Conservation (phyloP, 2,797 vertebrate species). For the Sparus aurata region DNA sequence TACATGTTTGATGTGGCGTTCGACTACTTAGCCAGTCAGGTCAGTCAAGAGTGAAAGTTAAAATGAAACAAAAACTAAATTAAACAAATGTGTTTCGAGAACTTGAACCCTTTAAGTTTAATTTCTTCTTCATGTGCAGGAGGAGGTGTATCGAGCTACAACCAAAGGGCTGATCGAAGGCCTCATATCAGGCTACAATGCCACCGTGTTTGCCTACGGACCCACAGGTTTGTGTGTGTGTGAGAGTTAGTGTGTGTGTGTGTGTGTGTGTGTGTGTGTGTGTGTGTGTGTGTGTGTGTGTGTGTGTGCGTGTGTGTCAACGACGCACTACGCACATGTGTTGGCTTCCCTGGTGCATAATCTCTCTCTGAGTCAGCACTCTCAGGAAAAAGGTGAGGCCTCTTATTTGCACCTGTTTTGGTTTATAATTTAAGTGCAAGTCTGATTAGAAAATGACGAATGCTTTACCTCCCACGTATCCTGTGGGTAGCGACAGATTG, state of each 20-base stretch:
- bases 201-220: conserved; percentile 95
- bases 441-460: conserved; percentile 58
- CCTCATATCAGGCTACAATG: conserved; percentile 93
- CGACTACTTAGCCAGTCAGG: conserved; percentile 92
- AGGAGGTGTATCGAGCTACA: conserved; percentile 92
- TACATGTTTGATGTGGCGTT: conserved; percentile 94
- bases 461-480: conserved; percentile 15
- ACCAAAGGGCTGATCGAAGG: conserved; percentile 91
- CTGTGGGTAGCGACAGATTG: conserved; percentile 6
- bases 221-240: conserved; percentile 88
- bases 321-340: background rate
- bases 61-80: background rate
- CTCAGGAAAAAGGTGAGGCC: conserved; percentile 20
- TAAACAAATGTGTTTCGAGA: background rate
- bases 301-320: conserved; percentile 32
- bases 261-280: conserved; percentile 44
- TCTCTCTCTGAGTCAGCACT: conserved; percentile 25
- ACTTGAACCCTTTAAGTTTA: background rate
- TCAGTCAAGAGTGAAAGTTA: conserved; percentile 16
- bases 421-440: conserved; percentile 25
- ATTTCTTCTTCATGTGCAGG: conserved; percentile 77
- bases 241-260: conserved; percentile 57
- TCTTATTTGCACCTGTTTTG: conserved; percentile 18
- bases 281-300: conserved; percentile 26
- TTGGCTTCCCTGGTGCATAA: background rate